Evolutionary conservation across 2,113 vertebrate genomes (phyloP).

Genomic region (Ictidomys tridecemlineatus): DNA sequence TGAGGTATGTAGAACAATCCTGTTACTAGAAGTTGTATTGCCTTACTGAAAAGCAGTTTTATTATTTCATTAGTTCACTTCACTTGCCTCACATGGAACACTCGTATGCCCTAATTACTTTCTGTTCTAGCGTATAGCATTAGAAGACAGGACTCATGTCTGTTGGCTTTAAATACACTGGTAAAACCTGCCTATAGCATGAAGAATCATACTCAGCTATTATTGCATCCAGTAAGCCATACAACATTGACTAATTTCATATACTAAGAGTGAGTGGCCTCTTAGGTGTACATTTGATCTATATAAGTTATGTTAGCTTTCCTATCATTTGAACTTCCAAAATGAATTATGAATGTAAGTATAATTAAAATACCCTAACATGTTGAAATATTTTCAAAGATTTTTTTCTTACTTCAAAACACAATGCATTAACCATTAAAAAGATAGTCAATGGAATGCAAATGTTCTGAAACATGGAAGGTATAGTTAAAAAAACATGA

Average conservation of each 20-base stretch:
- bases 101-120: slow-evolving; percentile 12
- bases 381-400: slow-evolving; percentile 65
- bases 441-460: slow-evolving; percentile 62
- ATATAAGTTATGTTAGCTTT: background rate
- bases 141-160: background rate
- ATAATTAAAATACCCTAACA: slow-evolving; percentile 40
- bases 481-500: slow-evolving; percentile 2
- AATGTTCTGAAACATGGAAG: slow-evolving; percentile 38
- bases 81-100: background rate
- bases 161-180: background rate
- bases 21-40: slow-evolving; percentile 1
- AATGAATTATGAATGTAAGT: slow-evolving; percentile 67
- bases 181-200: background rate
- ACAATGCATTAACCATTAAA: background rate
- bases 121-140: background rate
- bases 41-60: slow-evolving; percentile 4
- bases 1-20: background rate
- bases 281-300: slow-evolving; percentile 51
- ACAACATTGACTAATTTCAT: slow-evolving; percentile 56
- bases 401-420: slow-evolving; percentile 62
- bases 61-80: slow-evolving; percentile 10
- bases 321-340: slow-evolving; percentile 17
- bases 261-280: background rate
- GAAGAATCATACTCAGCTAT: background rate
- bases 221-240: slow-evolving; percentile 24